A percentile compares a stretch with the other conserved stretches of the same genome.
These are phyloP conservation scores for Lophius americanus DNA, from an alignment of 2,797 vertebrate genomes.

Conservation along the genomic window DNA sequence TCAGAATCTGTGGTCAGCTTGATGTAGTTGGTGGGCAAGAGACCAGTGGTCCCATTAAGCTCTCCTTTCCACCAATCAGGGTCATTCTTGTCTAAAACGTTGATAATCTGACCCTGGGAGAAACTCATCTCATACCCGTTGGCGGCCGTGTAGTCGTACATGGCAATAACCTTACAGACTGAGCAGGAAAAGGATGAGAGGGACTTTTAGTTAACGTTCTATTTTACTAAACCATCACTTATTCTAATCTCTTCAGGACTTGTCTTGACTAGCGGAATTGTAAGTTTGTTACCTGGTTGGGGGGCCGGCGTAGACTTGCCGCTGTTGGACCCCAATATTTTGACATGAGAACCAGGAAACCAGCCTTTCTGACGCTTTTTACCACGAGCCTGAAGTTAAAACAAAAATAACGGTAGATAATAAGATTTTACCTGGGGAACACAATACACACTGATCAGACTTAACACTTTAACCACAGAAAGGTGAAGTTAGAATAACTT, in stretches of 20 bases:
- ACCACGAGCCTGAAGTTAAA: conserved; percentile 87
- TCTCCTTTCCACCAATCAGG: conserved; percentile 98
- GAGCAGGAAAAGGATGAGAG: conserved; percentile 2
- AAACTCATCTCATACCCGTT: conserved; percentile 95
- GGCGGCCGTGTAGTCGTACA: conserved; percentile 93
- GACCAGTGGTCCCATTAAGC: conserved; percentile 86
- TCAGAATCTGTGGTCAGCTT: conserved; percentile 93
- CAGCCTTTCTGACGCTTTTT: conserved; percentile 97
- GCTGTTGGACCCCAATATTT: conserved; percentile 89
- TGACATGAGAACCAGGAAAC: conserved; percentile 94
- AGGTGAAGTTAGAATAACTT: no score
- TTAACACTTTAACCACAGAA: no score
- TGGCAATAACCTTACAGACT: conserved; percentile 96
- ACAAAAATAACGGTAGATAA: conserved; percentile 11
- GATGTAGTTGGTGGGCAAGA: conserved; percentile 96
- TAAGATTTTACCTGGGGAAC: no score
- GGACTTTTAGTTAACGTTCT: background rate
- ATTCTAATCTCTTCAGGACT: background rate
- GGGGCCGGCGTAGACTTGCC: conserved; percentile 88
- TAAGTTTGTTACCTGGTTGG: conserved; percentile 80
- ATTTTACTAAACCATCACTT: background rate
- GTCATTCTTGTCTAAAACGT: conserved; percentile 90
- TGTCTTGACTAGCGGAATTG: background rate
- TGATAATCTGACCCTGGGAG: conserved; percentile 93
- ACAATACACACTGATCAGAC: no score